Evolutionary conservation across 2,888 invertebrate genomes (phyloP).

Genomic region (Yponomeuta plumbellus): DNA sequence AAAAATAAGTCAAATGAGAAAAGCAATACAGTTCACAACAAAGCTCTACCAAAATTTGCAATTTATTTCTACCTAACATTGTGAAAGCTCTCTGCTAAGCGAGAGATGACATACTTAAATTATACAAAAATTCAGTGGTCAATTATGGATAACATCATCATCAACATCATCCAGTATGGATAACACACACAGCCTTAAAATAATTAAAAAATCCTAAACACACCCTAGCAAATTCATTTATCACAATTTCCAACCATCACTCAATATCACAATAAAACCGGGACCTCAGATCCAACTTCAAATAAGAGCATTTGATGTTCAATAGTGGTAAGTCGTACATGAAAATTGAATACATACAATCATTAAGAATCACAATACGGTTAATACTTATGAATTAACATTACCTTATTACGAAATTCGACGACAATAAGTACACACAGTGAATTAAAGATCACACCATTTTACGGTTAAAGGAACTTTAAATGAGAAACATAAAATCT

Average conservation of each 20-base stretch:
- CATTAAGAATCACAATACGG: conserved; percentile 71
- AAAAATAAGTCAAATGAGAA: conserved; percentile 5
- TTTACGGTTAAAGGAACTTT: conserved; percentile 3
- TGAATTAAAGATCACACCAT: conserved; percentile 4
- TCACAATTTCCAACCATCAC: not conserved
- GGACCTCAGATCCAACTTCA: conserved; percentile 41
- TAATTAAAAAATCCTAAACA: not conserved
- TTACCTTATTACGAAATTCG: conserved; percentile 56
- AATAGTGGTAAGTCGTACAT: conserved; percentile 52
- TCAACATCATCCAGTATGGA: too few species aligned
- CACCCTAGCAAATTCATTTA: not conserved
- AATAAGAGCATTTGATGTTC: conserved; percentile 41
- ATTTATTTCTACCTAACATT: too few species aligned
- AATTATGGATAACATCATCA: not conserved
- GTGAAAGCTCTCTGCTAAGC: not conserved
- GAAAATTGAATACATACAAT: conserved; percentile 56
- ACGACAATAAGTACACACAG: conserved; percentile 46
- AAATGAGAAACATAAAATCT: not conserved
- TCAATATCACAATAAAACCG: conserved; percentile 50
- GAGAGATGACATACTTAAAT: not conserved
- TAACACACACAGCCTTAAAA: not conserved
- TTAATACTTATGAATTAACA: conserved; percentile 68
- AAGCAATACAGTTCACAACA: not conserved
- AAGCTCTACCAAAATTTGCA: not conserved
- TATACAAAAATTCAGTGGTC: not conserved